Conservation (phyloP, 1,140 invertebrate species). For the honey bee (Apis mellifera) region DNA sequence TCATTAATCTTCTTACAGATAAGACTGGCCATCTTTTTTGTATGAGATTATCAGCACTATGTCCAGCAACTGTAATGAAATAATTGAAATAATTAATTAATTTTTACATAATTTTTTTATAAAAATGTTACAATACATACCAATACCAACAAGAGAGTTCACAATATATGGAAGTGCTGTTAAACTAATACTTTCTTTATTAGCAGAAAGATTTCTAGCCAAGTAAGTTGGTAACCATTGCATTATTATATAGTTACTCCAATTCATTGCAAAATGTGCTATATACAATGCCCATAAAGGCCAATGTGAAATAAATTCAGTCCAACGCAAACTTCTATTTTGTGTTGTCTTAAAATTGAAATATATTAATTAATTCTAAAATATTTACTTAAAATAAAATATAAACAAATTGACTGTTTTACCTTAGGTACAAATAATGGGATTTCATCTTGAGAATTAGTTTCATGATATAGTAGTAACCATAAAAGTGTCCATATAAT, state of each 20-base stretch:
- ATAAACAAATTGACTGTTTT: constrained; percentile 40
- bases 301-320: constrained; percentile 87
- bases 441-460: constrained; percentile 84
- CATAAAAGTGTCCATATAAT: constrained; percentile 88
- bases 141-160: constrained; percentile 88
- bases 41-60: constrained; percentile 88
- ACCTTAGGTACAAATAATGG: constrained; percentile 87
- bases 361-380: not conserved
- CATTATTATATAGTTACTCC: constrained; percentile 93
- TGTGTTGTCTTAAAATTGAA: constrained; percentile 79
- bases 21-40: constrained; percentile 87
- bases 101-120: constrained; percentile 1
- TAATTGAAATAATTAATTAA: constrained; percentile 15
- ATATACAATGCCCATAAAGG: constrained; percentile 90
- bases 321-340: constrained; percentile 84
- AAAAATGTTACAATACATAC: constrained; percentile 77
- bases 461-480: constrained; percentile 84
- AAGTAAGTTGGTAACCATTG: constrained; percentile 92
- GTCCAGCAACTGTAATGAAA: constrained; percentile 84
- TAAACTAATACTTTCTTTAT: constrained; percentile 88
- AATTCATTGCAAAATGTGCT: constrained; percentile 93
- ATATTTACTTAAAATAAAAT: not conserved
- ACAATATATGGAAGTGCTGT: constrained; percentile 90
- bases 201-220: constrained; percentile 85
- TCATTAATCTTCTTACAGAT: constrained; percentile 89